phyloP scores from a whole-genome alignment of 2,797 vertebrate genomes.

The Clarias laeviceps region DNA sequence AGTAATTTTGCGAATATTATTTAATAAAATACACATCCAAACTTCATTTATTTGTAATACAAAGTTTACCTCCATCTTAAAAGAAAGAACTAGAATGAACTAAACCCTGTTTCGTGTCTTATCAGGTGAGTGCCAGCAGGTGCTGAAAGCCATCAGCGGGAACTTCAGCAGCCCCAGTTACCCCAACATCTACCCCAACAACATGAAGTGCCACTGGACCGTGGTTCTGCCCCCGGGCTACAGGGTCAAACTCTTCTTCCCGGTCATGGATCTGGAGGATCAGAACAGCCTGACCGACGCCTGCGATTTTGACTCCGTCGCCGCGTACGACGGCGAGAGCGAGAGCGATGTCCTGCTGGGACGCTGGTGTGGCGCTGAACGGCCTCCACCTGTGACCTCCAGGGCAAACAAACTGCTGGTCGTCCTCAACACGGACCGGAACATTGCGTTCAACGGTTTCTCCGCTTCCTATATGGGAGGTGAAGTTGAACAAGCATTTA shows the following conservation, averaged over 20 bases:
- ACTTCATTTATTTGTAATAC: not conserved
- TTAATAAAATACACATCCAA: too few species aligned
- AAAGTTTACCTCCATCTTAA: not conserved
- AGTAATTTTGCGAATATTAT: too few species aligned
- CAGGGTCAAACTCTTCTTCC: constrained; percentile 86
- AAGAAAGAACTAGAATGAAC: not conserved
- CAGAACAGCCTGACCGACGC: constrained; percentile 82
- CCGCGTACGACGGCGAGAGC: constrained; percentile 81
- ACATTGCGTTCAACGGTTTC: constrained; percentile 85
- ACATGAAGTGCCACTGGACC: constrained; percentile 96
- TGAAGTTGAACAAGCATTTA: constrained; percentile 62
- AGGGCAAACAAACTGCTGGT: constrained; percentile 85
- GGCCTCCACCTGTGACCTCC: constrained; percentile 76
- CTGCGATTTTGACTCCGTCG: constrained; percentile 90
- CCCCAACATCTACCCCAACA: constrained; percentile 92
- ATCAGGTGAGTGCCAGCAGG: constrained; percentile 92
- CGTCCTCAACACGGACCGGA: constrained; percentile 87
- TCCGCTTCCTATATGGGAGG: constrained; percentile 87
- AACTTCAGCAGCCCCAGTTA: constrained; percentile 95
- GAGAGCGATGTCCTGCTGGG: constrained; percentile 81
- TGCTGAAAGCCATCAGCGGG: constrained; percentile 79
- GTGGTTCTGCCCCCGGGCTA: constrained; percentile 83
- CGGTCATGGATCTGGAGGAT: constrained; percentile 88
- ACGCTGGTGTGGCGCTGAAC: constrained; percentile 87
- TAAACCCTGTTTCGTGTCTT: not conserved